These are phyloP conservation scores for Dicyrtomina minuta DNA, from an alignment of 2,888 invertebrate species.

Conservation along the genomic window DNA sequence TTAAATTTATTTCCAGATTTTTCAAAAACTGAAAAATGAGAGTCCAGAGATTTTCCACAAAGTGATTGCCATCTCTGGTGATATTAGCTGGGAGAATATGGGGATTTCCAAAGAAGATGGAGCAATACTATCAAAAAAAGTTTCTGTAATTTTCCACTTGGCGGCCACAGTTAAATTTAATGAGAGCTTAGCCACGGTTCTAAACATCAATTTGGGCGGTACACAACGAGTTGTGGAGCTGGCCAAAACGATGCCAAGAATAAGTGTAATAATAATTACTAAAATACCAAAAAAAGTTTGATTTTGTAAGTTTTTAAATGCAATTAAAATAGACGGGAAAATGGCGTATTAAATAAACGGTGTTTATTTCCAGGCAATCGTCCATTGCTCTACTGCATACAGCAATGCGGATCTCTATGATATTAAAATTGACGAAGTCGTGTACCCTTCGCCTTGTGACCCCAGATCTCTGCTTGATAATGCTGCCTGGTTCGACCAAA, in stretches of 20 bases:
- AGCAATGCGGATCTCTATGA: constrained; percentile 17
- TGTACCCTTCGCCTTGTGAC: constrained; percentile 26
- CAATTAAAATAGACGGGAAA: too few relatives aligned
- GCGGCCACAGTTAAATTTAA: constrained; percentile 98
- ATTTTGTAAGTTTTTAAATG: not conserved
- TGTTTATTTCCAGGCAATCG: constrained; percentile 23
- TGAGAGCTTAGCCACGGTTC: constrained; percentile 89
- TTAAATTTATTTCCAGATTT: too few relatives aligned
- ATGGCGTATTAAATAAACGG: too few relatives aligned
- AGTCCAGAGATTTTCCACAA: constrained; percentile 69
- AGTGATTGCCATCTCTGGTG: constrained; percentile 72
- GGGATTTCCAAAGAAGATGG: constrained; percentile 79
- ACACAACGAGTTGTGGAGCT: constrained; percentile 88
- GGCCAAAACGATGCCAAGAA: constrained; percentile 82
- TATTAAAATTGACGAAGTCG: constrained; percentile 21
- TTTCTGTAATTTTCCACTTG: constrained; percentile 91
- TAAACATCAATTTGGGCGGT: constrained; percentile 93
- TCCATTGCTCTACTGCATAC: constrained; percentile 31
- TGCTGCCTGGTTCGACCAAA: not conserved
- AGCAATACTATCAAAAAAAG: constrained; percentile 67
- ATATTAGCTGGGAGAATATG: constrained; percentile 79
- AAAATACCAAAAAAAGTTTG: too few relatives aligned
- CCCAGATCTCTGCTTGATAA: too few relatives aligned
- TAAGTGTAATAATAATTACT: too few relatives aligned
- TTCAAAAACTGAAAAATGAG: constrained; percentile 68